Base-by-base conservation (phyloP, 1,140 invertebrate genomes). In the Bombus affinis region DNA sequence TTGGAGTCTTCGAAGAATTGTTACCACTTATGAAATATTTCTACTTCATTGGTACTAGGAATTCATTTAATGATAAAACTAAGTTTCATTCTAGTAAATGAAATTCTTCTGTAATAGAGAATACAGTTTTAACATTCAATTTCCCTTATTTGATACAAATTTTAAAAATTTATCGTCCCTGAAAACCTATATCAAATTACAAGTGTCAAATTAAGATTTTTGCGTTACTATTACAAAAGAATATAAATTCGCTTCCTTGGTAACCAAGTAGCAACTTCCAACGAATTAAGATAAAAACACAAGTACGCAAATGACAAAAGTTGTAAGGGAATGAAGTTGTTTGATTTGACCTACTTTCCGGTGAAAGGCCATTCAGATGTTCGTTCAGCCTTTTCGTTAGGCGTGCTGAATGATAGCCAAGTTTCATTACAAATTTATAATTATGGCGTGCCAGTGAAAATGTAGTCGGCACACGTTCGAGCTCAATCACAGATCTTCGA, bases 401-500 rank as follows among this genome's bases (percentile, higher is more conserved):
- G 15, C 8, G 22, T 25, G 35, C 32, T 72, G 59, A 66, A 53
- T 73, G 47, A 28, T n/a, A 39, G 86, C 86, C 86, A 88, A 83
- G 65, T 53, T 59, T n/a, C 62, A 66, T 68, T n/a, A 44, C 32
- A 62, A 86, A 81, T 87, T 74, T 83, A 77, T 66, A 87, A 78
- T 78, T 42, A 76, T 86, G 68, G 3, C 59, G 13, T 37, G 6
- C 32, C 62, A 66, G 75, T 84, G 66, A 75, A n/a, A 53, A 53
- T 8, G 44, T n/a, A 9, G 15, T 68, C 47, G 22, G 15, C 22
- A 28, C 39, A 71, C 4, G 47, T 62, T 15, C 42, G 4, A 47
- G 12, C 3, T 32, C 75, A 71, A 44, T 62, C 15, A 47, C 13
- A 22, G 28, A 10, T 25, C n/a, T 5, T 13, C 32, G 9, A 3